Base-by-base conservation (phyloP, 2,113 vertebrate genomes). In the Takifugu flavidus region DNA sequence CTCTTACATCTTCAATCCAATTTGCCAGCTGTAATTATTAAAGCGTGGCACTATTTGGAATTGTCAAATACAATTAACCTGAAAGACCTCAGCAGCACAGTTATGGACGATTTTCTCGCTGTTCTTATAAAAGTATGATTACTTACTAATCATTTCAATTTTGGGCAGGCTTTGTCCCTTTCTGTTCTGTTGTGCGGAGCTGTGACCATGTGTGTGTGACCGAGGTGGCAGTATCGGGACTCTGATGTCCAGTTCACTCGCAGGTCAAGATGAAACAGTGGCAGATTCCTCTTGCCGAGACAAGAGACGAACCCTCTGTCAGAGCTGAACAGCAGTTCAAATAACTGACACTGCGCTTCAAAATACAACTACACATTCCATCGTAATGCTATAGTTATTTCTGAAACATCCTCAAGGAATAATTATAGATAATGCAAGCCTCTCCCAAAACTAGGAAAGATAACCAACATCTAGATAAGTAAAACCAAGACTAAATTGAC, bases 1-100 rank as follows among this genome's bases (percentile, higher is more conserved):
- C 44, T 53, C 3, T 25, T 49, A 56, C 27, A 56, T 69, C 53
- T 64, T n/a, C 47, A 49, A 49, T 59, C 47, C 58, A 64, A 75
- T 82, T 56, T 74, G 46, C 57, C 47, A 3, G 2, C 25, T n/a
- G 5, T 56, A 65, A 78, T 76, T 63, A 70, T 68, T 42, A 8
- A 25, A 58, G 70, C 69, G 58, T 49, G 44, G 43, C 10, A 26
- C 45, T 56, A 58, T 78, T 69, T 70, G 56, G 45, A 56, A n/a
- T 66, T 65, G 69, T 72, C 66, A 69, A 65, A 77, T 65, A 73
- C 59, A 74, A 80, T 80, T 65, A 77, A 70, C 42, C 44, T 39
- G 46, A 49, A 0, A 1, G 4, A 45, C 53, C 49, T 58, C 65
- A 3, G 62, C 53, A 45, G 49, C 51, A 26, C 10, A 14, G 55